Conservation (phyloP, 2,797 vertebrate species). For the Zenarchopterus dispar region DNA sequence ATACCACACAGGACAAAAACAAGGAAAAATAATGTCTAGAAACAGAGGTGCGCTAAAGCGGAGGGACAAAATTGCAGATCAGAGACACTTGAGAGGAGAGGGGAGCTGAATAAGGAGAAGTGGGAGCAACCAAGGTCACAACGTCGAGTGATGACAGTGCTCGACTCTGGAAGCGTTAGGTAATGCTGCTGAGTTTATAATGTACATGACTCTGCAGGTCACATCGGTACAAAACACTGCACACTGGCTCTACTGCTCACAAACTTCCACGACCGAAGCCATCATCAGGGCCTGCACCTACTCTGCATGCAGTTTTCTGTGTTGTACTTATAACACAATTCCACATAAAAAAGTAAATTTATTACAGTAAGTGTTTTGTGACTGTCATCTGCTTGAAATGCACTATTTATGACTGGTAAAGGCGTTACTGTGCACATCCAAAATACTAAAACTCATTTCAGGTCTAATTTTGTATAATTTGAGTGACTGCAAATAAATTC, state of each 20-base stretch:
- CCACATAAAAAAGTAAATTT: not conserved
- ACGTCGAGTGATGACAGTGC: constrained; percentile 41
- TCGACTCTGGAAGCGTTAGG: constrained; percentile 29
- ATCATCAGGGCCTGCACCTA: constrained; percentile 21
- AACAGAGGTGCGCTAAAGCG: constrained; percentile 25
- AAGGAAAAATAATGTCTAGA: constrained; percentile 16
- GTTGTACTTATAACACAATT: constrained; percentile 6
- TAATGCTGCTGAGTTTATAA: constrained; percentile 52
- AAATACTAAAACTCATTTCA: constrained; percentile 7
- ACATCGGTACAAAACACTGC: constrained; percentile 57
- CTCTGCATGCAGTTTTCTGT: constrained; percentile 2
- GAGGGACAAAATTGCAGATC: constrained; percentile 1
- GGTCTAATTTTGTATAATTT: not conserved
- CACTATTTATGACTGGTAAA: not conserved
- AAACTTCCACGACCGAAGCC: constrained; percentile 24
- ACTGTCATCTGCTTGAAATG: not conserved
- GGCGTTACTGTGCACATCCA: not conserved
- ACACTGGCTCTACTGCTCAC: constrained; percentile 24
- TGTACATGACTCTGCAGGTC: constrained; percentile 37
- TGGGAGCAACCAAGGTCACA: constrained; percentile 44
- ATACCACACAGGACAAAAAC: constrained; percentile 25
- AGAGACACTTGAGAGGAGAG: constrained; percentile 24
- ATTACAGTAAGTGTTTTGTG: not conserved
- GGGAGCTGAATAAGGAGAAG: not conserved
- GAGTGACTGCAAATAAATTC: constrained; percentile 1